These are phyloP conservation scores for Drosophila serrata DNA, from an alignment of 1,140 invertebrate genomes.

Conservation along the genomic window DNA sequence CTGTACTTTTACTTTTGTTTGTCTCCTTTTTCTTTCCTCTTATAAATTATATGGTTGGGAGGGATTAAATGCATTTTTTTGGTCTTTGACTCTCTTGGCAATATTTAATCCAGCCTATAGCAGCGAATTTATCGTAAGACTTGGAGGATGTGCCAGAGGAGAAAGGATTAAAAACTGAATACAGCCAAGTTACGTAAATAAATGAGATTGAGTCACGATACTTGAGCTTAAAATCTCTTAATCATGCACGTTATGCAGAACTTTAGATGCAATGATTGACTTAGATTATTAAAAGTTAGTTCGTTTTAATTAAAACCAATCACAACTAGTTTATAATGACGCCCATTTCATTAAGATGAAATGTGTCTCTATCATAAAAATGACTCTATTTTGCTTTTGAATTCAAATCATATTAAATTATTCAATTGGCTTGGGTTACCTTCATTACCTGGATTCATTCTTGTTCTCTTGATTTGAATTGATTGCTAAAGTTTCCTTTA, in stretches of 20 bases:
- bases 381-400: not conserved
- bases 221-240: not conserved
- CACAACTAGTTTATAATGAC: slow-evolving; percentile 8
- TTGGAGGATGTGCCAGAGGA: slow-evolving; percentile 31
- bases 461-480: slow-evolving; percentile 6
- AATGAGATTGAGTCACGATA: slow-evolving; percentile 12
- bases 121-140: slow-evolving; percentile 43
- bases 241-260: slow-evolving; percentile 1
- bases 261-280: slow-evolving; percentile 2
- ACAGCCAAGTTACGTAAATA: slow-evolving; percentile 28
- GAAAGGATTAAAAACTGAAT: slow-evolving; percentile 39
- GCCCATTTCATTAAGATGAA: slow-evolving; percentile 7
- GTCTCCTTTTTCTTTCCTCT: slow-evolving; percentile 41
- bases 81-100: slow-evolving; percentile 62
- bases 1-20: slow-evolving; percentile 80
- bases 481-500: slow-evolving; percentile 32
- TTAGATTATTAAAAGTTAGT: slow-evolving; percentile 2
- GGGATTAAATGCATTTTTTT: slow-evolving; percentile 73
- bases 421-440: not conserved
- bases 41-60: slow-evolving; percentile 68
- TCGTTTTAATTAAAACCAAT: slow-evolving; percentile 19
- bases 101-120: slow-evolving; percentile 61
- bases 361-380: no score
- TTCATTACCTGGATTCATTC: slow-evolving; percentile 1
- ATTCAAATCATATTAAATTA: not conserved